A percentile compares a stretch with the other conserved stretches of the same genome.
Conservation (phyloP, 2,797 vertebrate genomes). For the Rhynchotus rufescens region DNA sequence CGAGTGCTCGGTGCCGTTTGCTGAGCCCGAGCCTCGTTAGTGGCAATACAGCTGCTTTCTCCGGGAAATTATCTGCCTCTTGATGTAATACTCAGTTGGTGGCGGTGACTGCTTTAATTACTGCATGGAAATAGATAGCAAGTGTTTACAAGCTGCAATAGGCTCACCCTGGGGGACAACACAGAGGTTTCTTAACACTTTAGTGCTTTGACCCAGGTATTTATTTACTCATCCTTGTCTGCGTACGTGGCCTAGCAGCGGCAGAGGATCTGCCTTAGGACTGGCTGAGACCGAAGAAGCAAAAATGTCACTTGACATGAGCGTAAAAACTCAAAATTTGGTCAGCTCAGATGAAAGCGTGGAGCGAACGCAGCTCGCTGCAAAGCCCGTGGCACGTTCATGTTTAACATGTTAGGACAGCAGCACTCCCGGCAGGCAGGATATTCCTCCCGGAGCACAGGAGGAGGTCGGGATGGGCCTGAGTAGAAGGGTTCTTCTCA, state of each 20-base stretch:
- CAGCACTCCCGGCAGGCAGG: too few relatives aligned
- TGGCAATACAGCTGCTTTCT: conserved; percentile 21
- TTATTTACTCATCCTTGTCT: not conserved
- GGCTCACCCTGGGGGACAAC: not conserved
- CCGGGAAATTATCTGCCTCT: conserved; percentile 11
- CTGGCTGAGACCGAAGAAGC: not conserved
- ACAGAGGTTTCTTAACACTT: not conserved
- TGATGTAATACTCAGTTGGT: not conserved
- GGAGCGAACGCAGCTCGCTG: accelerated
- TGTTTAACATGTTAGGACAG: accelerated
- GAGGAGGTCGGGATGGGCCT: not conserved
- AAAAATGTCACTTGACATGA: accelerated
- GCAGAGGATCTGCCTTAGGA: not conserved
- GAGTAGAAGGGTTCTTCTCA: not conserved
- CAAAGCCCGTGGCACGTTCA: accelerated
- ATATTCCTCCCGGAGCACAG: accelerated
- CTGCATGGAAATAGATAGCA: not conserved
- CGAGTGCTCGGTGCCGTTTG: not conserved
- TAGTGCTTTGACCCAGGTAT: too few relatives aligned
- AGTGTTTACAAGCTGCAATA: not conserved
- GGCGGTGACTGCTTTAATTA: not conserved
- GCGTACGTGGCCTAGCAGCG: not conserved
- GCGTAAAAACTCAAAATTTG: not conserved
- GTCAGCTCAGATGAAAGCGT: not conserved
- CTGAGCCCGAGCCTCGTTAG: conserved; percentile 33